Evolutionary conservation across 2,113 vertebrate genomes (phyloP).

Genomic region (Eurypyga helias): DNA sequence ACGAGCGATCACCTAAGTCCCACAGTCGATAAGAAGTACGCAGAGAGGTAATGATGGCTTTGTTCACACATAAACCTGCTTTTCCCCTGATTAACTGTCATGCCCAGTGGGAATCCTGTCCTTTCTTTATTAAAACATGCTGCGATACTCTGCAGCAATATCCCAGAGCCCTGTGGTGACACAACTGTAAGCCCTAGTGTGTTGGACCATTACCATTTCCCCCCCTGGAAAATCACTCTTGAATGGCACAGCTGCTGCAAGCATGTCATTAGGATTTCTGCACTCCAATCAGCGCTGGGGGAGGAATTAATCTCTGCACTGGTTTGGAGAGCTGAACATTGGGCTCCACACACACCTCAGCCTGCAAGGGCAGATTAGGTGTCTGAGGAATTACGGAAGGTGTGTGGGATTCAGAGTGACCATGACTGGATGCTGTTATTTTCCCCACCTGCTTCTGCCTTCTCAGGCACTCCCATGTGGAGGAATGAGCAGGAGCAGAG

Average conservation of each 20-base stretch:
- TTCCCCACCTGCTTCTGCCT: slow-evolving; percentile 47
- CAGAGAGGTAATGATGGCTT: slow-evolving; percentile 62
- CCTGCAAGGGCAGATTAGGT: slow-evolving; percentile 64
- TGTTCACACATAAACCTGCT: slow-evolving; percentile 62
- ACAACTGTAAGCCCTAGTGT: slow-evolving; percentile 44
- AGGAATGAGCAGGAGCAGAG: slow-evolving; percentile 1
- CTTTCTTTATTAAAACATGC: slow-evolving; percentile 67
- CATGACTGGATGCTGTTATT: slow-evolving; percentile 39
- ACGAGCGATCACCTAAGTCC: neutral
- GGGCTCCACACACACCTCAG: slow-evolving; percentile 35
- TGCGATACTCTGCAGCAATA: slow-evolving; percentile 55
- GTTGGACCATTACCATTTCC: slow-evolving; percentile 61
- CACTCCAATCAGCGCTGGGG: slow-evolving; percentile 36
- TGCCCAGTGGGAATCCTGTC: slow-evolving; percentile 55
- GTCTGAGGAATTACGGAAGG: slow-evolving; percentile 53
- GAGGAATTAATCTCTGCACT: slow-evolving; percentile 36
- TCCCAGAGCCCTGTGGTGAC: slow-evolving; percentile 58
- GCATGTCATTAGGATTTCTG: slow-evolving; percentile 63
- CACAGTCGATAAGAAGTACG: neutral
- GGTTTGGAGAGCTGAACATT: slow-evolving; percentile 47
- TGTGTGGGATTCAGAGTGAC: slow-evolving; percentile 57
- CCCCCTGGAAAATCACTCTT: slow-evolving; percentile 66
- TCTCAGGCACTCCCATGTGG: neutral
- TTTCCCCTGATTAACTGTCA: slow-evolving; percentile 68
- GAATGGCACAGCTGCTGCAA: slow-evolving; percentile 68